Conservation (phyloP, 2,113 vertebrate species). For the Hystrix brachyura region DNA sequence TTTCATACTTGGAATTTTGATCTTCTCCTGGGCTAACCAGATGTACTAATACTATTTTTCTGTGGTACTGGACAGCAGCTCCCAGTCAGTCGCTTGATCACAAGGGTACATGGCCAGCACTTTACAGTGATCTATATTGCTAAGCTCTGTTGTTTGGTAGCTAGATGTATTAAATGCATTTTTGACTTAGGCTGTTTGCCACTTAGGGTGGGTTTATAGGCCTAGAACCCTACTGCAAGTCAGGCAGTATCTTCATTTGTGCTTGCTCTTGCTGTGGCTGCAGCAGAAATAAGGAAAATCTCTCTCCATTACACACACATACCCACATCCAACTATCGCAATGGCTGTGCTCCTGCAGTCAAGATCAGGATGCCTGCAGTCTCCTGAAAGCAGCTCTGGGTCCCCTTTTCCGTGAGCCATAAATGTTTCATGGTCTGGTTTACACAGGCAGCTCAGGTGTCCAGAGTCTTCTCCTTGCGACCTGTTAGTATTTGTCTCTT, state of each 20-base stretch:
- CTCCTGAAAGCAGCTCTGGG: background rate
- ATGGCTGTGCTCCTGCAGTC: background rate
- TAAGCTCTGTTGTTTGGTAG: background rate
- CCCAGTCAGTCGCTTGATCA: background rate
- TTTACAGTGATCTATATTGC: background rate
- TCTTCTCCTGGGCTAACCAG: background rate
- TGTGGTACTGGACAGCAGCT: background rate
- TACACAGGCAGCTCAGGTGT: conserved; percentile 37
- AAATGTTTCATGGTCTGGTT: conserved; percentile 67
- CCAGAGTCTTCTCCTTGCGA: background rate
- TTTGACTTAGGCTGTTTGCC: background rate
- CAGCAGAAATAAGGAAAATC: background rate
- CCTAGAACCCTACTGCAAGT: background rate
- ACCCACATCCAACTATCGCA: background rate
- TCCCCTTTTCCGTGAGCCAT: background rate
- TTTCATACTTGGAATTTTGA: background rate
- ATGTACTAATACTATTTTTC: background rate
- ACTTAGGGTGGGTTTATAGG: background rate
- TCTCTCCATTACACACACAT: background rate
- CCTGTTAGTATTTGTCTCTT: background rate
- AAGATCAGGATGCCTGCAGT: background rate
- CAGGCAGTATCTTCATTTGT: background rate
- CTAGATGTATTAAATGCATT: background rate
- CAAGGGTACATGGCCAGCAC: too few species aligned
- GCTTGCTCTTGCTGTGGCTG: conserved; percentile 1